Conservation (phyloP, 2,797 vertebrate genomes). For the Distichodus sexfasciatus region DNA sequence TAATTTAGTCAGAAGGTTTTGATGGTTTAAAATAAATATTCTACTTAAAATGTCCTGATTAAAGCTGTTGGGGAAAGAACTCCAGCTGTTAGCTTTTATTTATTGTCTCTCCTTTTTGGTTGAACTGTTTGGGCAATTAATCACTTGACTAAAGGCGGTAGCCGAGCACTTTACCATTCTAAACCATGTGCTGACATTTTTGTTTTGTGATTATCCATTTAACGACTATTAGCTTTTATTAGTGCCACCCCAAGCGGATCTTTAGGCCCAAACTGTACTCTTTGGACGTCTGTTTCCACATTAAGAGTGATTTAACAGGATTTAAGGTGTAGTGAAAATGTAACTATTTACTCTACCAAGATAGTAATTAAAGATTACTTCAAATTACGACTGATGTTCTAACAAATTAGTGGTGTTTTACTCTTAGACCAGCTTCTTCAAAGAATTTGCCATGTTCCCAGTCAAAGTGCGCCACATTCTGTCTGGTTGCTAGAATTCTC, state of each 20-base stretch:
- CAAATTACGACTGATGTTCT: background rate
- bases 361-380: background rate
- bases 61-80: too few relatives aligned
- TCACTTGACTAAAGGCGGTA: background rate
- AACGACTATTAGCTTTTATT: background rate
- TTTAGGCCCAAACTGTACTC: background rate
- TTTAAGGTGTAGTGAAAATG: background rate
- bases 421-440: too few relatives aligned
- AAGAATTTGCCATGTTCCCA: background rate
- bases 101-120: too few relatives aligned
- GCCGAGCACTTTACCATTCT: background rate
- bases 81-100: too few relatives aligned
- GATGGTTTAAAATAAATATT: too few relatives aligned
- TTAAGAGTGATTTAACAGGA: constrained; percentile 20
- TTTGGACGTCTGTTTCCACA: constrained; percentile 18
- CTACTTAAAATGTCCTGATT: too few relatives aligned
- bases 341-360: background rate
- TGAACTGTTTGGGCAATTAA: background rate
- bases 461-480: background rate
- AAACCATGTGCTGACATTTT: constrained; percentile 13
- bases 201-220: background rate
- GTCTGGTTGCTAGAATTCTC: background rate
- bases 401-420: background rate
- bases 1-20: too few relatives aligned
- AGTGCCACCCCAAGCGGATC: background rate